Conservation (phyloP, 2,113 vertebrate genomes). For the Mystacornis crossleyi region DNA sequence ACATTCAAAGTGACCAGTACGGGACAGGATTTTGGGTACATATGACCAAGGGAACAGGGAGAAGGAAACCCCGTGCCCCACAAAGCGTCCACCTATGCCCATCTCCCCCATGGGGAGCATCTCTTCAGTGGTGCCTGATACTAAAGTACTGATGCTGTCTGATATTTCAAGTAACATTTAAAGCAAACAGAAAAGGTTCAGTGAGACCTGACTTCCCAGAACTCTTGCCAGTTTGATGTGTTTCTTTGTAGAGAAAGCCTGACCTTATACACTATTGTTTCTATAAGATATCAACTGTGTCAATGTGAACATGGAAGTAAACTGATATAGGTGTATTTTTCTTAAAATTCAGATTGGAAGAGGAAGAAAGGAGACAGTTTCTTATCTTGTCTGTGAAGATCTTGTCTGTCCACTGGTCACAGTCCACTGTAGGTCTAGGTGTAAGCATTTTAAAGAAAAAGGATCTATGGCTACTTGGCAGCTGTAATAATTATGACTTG, state of each 20-base stretch:
- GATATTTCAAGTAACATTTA: background rate
- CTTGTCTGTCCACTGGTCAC: background rate
- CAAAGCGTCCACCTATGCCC: too few relatives aligned
- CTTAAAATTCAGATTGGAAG: background rate
- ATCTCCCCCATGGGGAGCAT: too few relatives aligned
- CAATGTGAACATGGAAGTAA: background rate
- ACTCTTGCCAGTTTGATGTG: background rate
- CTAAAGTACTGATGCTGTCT: background rate
- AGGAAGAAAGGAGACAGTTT: background rate
- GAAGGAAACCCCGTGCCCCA: too few relatives aligned
- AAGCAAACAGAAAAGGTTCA: background rate
- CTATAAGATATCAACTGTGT: background rate
- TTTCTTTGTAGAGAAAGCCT: background rate
- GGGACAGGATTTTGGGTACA: too few relatives aligned
- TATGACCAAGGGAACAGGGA: too few relatives aligned
- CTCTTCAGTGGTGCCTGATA: background rate
- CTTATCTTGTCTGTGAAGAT: background rate
- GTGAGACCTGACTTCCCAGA: background rate
- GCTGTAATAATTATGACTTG: background rate
- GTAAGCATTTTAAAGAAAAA: background rate
- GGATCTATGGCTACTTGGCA: background rate
- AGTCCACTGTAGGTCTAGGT: background rate
- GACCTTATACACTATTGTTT: background rate
- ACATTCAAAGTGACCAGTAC: too few relatives aligned
- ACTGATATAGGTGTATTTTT: background rate